A percentile compares a stretch with the other conserved stretches of the same genome.
phyloP scores from a whole-genome alignment of 2,797 vertebrate species.

The Arnoldichthys spilopterus region DNA sequence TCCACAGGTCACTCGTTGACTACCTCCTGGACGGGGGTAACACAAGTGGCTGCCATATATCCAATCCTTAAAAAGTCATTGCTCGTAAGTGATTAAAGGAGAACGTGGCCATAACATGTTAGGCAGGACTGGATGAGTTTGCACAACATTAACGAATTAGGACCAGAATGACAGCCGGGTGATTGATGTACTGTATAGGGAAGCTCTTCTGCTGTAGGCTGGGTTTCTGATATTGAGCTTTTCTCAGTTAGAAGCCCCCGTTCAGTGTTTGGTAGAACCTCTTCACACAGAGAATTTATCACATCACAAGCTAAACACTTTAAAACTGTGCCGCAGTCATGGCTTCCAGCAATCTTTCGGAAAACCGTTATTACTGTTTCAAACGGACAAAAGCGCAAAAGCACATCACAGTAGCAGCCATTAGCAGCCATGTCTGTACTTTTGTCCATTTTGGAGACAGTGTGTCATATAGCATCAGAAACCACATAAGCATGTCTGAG shows the following conservation, averaged over 20 bases:
- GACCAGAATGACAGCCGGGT: background rate
- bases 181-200: background rate
- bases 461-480: background rate
- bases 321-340: no score
- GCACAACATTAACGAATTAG: background rate
- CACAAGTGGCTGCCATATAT: background rate
- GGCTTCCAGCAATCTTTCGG: no score
- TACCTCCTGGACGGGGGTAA: conserved; percentile 23
- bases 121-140: background rate
- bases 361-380: no score
- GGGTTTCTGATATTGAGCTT: background rate
- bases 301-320: no score
- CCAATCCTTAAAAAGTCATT: background rate
- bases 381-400: background rate
- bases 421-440: no score
- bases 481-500: background rate
- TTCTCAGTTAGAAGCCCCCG: no score
- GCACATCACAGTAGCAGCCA: no score
- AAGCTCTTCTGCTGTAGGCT: background rate
- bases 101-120: background rate
- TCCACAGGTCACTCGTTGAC: conserved; percentile 18
- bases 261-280: no score
- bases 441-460: no score
- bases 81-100: background rate
- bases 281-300: no score